These are phyloP conservation scores for Indri indri DNA, from an alignment of 2,113 vertebrate species.

Conservation along the genomic window DNA sequence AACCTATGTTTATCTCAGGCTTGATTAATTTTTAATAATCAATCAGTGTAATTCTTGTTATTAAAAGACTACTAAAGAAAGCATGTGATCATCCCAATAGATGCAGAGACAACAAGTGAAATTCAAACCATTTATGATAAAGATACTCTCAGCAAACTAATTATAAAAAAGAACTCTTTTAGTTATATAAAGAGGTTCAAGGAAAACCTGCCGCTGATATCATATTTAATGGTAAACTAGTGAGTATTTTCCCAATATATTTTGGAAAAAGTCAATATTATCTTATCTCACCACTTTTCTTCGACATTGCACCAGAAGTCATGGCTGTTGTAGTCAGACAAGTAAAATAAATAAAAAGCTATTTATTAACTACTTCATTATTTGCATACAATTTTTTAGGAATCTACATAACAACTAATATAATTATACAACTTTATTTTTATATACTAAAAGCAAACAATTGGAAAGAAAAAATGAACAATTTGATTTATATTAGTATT, in stretches of 20 bases:
- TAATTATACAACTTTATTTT: not conserved
- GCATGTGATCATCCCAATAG: not conserved
- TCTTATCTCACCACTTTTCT: not conserved
- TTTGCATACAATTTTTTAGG: not conserved
- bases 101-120: not conserved
- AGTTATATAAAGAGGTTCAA: too few species aligned
- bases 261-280: not conserved
- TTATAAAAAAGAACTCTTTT: not conserved
- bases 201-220: not conserved
- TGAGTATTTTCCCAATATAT: not conserved
- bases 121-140: not conserved
- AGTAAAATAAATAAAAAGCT: not conserved
- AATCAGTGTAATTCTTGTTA: not conserved
- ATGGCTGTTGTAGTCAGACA: not conserved
- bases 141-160: not conserved
- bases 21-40: not conserved
- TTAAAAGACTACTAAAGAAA: not conserved
- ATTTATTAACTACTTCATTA: not conserved
- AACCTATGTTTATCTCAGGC: not conserved
- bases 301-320: not conserved
- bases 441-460: not conserved
- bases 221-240: not conserved
- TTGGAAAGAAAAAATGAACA: not conserved
- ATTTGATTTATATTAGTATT: not conserved
- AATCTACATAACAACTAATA: not conserved